Conservation (phyloP, 2,888 invertebrate genomes). For the Heliconius charithonia region DNA sequence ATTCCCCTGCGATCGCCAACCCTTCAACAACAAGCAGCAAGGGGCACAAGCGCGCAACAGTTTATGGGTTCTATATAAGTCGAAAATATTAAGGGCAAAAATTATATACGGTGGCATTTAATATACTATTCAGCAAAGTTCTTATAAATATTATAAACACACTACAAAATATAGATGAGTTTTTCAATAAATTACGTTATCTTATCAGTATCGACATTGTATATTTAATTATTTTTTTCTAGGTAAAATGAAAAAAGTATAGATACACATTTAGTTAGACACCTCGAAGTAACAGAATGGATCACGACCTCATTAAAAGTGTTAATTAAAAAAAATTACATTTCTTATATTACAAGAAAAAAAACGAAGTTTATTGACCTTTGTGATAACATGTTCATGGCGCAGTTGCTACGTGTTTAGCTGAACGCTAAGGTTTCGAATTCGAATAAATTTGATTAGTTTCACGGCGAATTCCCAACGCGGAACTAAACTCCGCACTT, state of each 20-base stretch:
- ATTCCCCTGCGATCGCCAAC: too few relatives aligned
- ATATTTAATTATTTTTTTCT: conserved; percentile 20
- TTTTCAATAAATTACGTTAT: background rate
- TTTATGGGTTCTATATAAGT: too few relatives aligned
- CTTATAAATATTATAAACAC: too few relatives aligned
- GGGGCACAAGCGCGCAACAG: too few relatives aligned
- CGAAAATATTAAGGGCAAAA: too few relatives aligned
- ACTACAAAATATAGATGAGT: background rate
- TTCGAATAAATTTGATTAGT: background rate
- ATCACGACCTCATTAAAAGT: conserved; percentile 14
- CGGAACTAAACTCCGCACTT: too few relatives aligned
- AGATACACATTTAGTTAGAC: too few relatives aligned
- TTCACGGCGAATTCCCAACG: too few relatives aligned
- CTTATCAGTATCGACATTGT: conserved; percentile 10
- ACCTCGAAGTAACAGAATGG: background rate
- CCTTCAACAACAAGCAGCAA: too few relatives aligned
- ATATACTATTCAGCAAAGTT: too few relatives aligned
- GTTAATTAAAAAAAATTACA: conserved; percentile 7
- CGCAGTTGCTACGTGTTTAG: background rate
- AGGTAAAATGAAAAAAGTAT: background rate
- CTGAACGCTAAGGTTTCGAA: background rate
- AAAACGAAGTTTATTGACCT: background rate
- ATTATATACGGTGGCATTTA: too few relatives aligned
- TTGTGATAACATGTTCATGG: background rate
- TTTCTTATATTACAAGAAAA: background rate